phyloP scores from a whole-genome alignment of 2,113 vertebrate genomes.

The Pygathrix nemaeus region DNA sequence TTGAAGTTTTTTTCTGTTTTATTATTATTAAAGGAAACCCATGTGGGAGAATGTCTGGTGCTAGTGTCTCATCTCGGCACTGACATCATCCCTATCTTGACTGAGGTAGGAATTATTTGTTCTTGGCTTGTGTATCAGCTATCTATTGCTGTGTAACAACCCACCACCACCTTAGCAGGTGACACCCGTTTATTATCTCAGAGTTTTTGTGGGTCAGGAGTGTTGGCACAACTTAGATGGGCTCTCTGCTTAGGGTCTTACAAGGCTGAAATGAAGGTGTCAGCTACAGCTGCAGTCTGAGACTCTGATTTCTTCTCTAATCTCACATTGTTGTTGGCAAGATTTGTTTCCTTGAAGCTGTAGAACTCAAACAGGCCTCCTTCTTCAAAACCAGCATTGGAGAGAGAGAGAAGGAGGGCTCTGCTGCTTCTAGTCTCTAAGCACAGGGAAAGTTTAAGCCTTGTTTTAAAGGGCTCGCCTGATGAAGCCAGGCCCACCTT shows the following conservation, averaged over 20 bases:
- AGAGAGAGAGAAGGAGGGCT: no score
- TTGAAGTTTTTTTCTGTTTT: constrained; percentile 36
- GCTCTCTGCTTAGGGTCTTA: background rate
- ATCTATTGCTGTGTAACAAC: background rate
- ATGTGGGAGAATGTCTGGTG: background rate
- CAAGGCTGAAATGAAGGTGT: background rate
- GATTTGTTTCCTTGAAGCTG: background rate
- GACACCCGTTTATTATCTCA: background rate
- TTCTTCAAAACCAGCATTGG: background rate
- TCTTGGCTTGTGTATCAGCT: background rate
- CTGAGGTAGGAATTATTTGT: background rate
- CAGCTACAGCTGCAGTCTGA: background rate
- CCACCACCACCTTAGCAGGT: background rate
- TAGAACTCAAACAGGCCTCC: background rate
- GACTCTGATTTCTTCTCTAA: background rate
- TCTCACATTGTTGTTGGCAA: background rate
- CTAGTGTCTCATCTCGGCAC: background rate
- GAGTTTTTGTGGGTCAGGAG: background rate
- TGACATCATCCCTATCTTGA: background rate
- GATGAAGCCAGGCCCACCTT: background rate
- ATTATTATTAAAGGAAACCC: constrained; percentile 22
- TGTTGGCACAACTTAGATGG: background rate
- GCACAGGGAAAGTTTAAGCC: background rate
- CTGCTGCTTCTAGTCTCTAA: background rate
- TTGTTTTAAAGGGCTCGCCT: background rate